Percentiles rank a stretch among this genome's conserved stretches.
phyloP scores from a whole-genome alignment of 2,113 vertebrate genomes.

The Merops nubicus region DNA sequence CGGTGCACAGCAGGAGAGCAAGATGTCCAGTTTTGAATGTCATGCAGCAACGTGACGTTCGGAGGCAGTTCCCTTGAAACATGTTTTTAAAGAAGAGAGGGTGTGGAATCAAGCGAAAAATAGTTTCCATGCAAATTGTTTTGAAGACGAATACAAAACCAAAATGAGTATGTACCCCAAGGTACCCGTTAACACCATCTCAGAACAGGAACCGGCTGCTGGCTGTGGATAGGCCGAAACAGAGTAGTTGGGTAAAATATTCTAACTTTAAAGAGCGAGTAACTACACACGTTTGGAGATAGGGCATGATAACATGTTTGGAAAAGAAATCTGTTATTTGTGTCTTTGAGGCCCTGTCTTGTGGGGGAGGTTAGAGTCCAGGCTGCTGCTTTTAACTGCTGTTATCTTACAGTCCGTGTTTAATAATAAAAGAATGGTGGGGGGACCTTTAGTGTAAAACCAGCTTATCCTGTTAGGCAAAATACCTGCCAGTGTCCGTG shows the following conservation, averaged over 20 bases:
- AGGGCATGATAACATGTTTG: not conserved
- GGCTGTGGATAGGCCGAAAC: not conserved
- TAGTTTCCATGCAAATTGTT: not conserved
- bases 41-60: not conserved
- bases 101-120: not conserved
- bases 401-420: not conserved
- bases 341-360: not conserved
- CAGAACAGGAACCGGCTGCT: not conserved
- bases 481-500: not conserved
- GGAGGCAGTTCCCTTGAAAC: not conserved
- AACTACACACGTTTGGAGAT: not conserved
- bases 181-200: rapidly evolving
- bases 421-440: not conserved
- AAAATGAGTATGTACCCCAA: rapidly evolving
- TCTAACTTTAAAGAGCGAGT: not conserved
- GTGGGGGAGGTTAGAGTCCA: not conserved
- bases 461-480: not conserved
- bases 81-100: not conserved
- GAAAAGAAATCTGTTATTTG: not conserved
- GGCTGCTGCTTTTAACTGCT: not conserved
- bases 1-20: not conserved
- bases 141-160: not conserved
- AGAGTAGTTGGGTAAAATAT: not conserved
- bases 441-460: not conserved
- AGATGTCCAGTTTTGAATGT: not conserved